These are phyloP conservation scores for Tortrix viridana DNA, from an alignment of 2,888 invertebrate genomes.

Conservation along the genomic window DNA sequence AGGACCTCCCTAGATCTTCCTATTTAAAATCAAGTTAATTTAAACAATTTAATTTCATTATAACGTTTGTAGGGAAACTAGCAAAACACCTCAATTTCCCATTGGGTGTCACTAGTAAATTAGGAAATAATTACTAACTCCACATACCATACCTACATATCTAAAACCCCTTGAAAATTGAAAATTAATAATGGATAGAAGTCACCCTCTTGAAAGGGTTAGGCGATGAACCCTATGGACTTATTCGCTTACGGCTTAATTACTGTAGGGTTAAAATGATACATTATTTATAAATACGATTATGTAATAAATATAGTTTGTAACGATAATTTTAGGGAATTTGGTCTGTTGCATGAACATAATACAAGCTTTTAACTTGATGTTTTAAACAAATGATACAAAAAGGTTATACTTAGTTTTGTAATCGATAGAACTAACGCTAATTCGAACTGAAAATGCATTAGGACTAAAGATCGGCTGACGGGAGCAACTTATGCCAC, in stretches of 20 bases:
- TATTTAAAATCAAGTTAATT: too few species aligned
- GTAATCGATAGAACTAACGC: too few species aligned
- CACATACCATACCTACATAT: neutral
- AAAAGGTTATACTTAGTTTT: too few species aligned
- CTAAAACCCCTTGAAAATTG: constrained; percentile 25
- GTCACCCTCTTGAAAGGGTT: constrained; percentile 25
- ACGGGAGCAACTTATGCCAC: too few species aligned
- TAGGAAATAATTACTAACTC: constrained; percentile 25
- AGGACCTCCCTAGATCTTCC: too few species aligned
- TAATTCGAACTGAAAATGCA: too few species aligned
- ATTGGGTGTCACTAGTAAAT: constrained; percentile 1
- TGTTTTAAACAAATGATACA: too few species aligned
- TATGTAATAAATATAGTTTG: constrained; percentile 1
- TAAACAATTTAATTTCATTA: too few species aligned
- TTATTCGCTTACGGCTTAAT: constrained; percentile 12
- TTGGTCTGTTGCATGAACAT: neutral
- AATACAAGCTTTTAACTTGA: too few species aligned
- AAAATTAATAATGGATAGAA: constrained; percentile 32
- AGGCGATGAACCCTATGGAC: neutral
- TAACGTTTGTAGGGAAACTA: too few species aligned
- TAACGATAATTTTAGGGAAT: neutral
- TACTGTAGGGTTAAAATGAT: constrained; percentile 22
- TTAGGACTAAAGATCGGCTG: too few species aligned
- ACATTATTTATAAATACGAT: constrained; percentile 17
- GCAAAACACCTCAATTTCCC: too few species aligned